Conservation (phyloP, 2,888 invertebrate genomes). For the Trilocha varians region DNA sequence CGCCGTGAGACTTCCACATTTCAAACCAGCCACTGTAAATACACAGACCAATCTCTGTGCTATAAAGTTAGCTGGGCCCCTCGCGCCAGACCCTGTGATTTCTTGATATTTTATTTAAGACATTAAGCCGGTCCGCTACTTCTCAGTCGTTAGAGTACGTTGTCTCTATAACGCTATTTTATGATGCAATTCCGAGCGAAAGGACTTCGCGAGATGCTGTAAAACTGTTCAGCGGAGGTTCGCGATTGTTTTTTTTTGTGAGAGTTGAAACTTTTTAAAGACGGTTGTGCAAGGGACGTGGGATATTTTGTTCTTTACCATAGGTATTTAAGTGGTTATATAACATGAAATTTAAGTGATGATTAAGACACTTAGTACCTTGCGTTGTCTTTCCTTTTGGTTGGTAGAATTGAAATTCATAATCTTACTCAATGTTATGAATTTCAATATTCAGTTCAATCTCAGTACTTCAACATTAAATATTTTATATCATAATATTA, state of each 20-base stretch:
- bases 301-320: no score
- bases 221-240: conserved; percentile 31
- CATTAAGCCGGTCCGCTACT: conserved; percentile 42
- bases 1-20: conserved; percentile 11
- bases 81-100: conserved; percentile 45
- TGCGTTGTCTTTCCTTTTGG: no score
- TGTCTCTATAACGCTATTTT: conserved; percentile 53
- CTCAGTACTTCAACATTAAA: no score
- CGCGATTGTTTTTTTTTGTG: conserved; percentile 3
- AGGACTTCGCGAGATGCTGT: conserved; percentile 26
- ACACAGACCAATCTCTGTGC: conserved; percentile 35
- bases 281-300: neutral
- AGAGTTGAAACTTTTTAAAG: neutral
- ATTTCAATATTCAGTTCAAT: no score
- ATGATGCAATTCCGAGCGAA: conserved; percentile 41
- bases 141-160: conserved; percentile 41
- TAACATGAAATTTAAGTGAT: no score
- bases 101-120: conserved; percentile 66
- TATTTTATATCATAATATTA: no score
- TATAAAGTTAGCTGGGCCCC: conserved; percentile 31
- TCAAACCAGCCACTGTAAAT: conserved; percentile 16
- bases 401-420: no score
- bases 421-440: no score
- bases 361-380: no score
- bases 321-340: no score